Evolutionary conservation across 1,140 invertebrate species (phyloP).

Genomic region (Drosophila ficusphila): DNA sequence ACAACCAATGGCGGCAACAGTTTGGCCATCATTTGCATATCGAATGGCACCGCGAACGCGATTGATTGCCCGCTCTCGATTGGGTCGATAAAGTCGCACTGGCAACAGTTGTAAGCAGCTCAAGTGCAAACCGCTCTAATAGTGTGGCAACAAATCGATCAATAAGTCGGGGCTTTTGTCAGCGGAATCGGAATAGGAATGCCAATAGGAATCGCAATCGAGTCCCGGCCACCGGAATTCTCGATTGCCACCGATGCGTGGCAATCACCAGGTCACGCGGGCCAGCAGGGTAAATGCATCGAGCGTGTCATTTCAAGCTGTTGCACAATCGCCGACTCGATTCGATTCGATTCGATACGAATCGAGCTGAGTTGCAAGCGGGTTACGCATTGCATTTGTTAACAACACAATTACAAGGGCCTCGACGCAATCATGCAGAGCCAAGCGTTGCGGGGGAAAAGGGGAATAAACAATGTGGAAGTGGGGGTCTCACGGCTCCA

Average conservation of each 20-base stretch:
- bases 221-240: constrained; percentile 45
- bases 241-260: constrained; percentile 58
- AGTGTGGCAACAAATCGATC: constrained; percentile 38
- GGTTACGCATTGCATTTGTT: constrained; percentile 62
- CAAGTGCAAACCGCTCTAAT: constrained; percentile 39
- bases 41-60: constrained; percentile 56
- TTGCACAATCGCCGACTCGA: constrained; percentile 76
- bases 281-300: constrained; percentile 28
- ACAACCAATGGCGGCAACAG: constrained; percentile 46
- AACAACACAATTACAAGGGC: constrained; percentile 34
- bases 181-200: neutral
- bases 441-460: constrained; percentile 5
- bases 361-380: constrained; percentile 52
- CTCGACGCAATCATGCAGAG: constrained; percentile 62
- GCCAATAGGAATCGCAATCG: neutral
- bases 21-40: constrained; percentile 75
- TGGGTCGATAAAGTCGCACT: constrained; percentile 38
- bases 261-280: constrained; percentile 20
- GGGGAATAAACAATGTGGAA: too few relatives aligned
- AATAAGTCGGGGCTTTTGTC: constrained; percentile 45
- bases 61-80: constrained; percentile 49
- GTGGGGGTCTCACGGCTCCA: neutral
- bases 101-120: constrained; percentile 25
- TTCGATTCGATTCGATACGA: constrained; percentile 71
- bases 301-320: constrained; percentile 77